Base-by-base conservation (phyloP, 2,113 vertebrate genomes). In the Pseudolaguvia tuberculata region DNA sequence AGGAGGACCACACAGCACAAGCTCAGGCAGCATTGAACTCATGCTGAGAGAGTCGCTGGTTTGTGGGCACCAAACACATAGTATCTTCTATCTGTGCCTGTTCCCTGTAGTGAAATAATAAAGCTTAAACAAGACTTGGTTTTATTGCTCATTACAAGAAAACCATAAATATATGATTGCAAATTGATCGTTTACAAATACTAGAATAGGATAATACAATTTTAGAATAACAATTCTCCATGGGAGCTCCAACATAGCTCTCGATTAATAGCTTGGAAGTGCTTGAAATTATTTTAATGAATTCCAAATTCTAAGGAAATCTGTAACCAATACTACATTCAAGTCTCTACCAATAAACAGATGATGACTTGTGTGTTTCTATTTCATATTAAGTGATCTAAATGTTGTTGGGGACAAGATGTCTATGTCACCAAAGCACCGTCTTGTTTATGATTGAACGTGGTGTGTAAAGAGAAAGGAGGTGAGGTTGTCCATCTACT, bases 1-100 rank as follows among this genome's bases (percentile, higher is more conserved):
- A 17, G 21, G 42, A 58, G 65, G 79, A 78, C 81, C 79, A 77
- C 81, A 83, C 81, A 80, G 69, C 56, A 23, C 35, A 70, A 68
- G 65, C 67, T 53, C 29, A n/a, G 55, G 31, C 12, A 23, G 51
- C 50, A 45, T 52, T 62, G 70, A 80, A 50, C 69, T 58, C 76
- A 74, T 59, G 66, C 76, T 23, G 42, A 52, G 50, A 68, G n/a
- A 79, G 66, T 70, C 56, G 42, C 53, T 75, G 78, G 78, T 72
- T 70, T 57, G 42, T 2, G 72, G 75, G 75, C 47, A 76, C 66
- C n/a, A 70, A 56, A 61, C 15, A 61, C 66, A n/a, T 29, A 18
- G 27, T 57, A 35, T 67, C 73, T 56, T 7, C 4, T 14, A 29
- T 47, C 70, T 53, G 57, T 51, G 62, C 39, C 69, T 59, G 52